phyloP scores from a whole-genome alignment of 2,888 invertebrate species.

The Gymnocheta viridis region DNA sequence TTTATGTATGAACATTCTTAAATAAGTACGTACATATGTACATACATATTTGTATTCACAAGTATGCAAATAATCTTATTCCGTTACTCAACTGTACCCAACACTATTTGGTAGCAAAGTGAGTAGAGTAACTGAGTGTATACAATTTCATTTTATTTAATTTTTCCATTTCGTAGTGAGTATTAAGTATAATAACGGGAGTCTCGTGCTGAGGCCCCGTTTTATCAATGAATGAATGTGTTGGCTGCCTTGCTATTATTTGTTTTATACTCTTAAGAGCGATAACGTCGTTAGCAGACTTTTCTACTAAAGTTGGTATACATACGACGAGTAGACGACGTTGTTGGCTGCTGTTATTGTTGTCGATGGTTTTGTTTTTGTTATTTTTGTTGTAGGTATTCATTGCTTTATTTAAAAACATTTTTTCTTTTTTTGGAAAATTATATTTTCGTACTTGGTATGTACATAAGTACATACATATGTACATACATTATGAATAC shows the following conservation, averaged over 20 bases:
- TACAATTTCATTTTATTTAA: constrained; percentile 20
- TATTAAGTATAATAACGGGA: constrained; percentile 69
- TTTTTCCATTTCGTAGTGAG: constrained; percentile 37
- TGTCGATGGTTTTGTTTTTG: constrained; percentile 31
- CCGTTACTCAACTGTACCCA: constrained; percentile 2
- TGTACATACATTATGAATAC: background rate
- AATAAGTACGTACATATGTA: background rate
- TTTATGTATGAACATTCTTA: too few species aligned
- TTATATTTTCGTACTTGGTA: background rate
- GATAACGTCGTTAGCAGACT: constrained; percentile 67
- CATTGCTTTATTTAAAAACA: constrained; percentile 51
- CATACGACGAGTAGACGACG: constrained; percentile 25
- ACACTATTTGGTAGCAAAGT: constrained; percentile 1
- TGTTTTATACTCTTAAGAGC: constrained; percentile 60
- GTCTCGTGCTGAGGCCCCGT: constrained; percentile 72
- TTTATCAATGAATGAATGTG: constrained; percentile 70
- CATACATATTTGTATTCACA: background rate
- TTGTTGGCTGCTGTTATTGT: constrained; percentile 48
- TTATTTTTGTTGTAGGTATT: constrained; percentile 27
- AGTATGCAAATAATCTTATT: background rate
- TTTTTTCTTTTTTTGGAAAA: constrained; percentile 11
- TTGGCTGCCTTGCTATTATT: constrained; percentile 62
- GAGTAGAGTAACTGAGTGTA: constrained; percentile 20
- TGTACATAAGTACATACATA: background rate
- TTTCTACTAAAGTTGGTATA: constrained; percentile 28